phyloP scores from a whole-genome alignment of 35 echinoderm and acorn worm species.

The Diadema setosum region DNA sequence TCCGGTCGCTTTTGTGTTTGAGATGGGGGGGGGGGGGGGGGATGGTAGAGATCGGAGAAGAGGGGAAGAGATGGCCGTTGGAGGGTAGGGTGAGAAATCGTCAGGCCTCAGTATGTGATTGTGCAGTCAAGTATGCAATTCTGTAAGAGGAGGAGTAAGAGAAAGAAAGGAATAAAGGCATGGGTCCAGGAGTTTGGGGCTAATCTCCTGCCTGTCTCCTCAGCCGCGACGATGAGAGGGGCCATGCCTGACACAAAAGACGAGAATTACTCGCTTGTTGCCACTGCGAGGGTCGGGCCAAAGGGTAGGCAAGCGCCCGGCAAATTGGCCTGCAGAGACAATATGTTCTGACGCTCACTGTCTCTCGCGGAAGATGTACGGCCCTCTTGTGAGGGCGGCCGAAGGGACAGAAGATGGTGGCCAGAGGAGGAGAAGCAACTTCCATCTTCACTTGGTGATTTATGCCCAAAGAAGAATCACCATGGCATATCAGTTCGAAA shows the following conservation, averaged over 20 bases:
- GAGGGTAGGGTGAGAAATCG: too few species aligned
- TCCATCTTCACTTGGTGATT: neutral
- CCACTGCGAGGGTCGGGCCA: neutral
- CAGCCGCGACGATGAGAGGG: neutral
- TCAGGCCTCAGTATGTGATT: neutral
- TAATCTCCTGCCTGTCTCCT: neutral
- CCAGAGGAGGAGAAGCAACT: neutral
- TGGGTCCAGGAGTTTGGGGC: neutral
- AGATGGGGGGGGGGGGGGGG: neutral
- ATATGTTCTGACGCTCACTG: neutral
- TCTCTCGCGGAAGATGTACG: neutral
- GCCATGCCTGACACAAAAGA: neutral
- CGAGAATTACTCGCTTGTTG: neutral
- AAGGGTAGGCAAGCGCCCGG: slow-evolving; percentile 6
- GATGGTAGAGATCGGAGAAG: neutral
- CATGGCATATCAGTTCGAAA: neutral
- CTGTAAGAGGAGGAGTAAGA: too few species aligned
- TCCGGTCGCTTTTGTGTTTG: neutral
- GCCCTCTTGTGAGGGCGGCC: neutral
- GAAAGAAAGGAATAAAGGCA: neutral
- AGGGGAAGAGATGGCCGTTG: neutral
- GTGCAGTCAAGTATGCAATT: neutral
- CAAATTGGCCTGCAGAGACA: neutral
- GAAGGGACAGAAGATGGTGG: neutral
- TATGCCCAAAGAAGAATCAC: neutral